A percentile compares a stretch with the other conserved stretches of the same genome.
Conservation (phyloP, 2,797 vertebrate genomes). For the Ptychadena robeensis region DNA sequence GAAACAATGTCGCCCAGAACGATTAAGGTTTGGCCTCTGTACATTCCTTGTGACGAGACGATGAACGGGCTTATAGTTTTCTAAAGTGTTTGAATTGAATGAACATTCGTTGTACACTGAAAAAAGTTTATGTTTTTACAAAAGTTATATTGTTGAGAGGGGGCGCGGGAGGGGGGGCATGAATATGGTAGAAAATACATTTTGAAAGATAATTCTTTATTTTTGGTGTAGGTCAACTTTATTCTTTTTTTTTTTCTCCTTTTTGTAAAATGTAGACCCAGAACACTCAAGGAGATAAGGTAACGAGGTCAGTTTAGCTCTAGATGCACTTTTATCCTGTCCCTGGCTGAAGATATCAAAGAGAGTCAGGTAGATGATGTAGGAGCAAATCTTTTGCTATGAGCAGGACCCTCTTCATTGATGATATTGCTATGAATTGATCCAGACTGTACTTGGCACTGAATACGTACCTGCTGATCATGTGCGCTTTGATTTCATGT, state of each 20-base stretch:
- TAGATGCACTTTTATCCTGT: slow-evolving; percentile 45
- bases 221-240: neutral
- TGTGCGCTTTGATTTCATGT: neutral
- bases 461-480: slow-evolving; percentile 9
- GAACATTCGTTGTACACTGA: neutral
- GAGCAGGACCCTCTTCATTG: neutral
- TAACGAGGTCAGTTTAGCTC: slow-evolving; percentile 4
- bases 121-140: neutral
- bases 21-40: neutral
- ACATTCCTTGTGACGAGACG: neutral
- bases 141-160: neutral
- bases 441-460: slow-evolving; percentile 36
- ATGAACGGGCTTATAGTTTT: neutral
- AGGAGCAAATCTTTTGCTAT: neutral
- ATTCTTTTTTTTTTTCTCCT: too few relatives aligned
- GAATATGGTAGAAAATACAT: neutral
- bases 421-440: slow-evolving; percentile 37
- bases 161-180: neutral
- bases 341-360: neutral
- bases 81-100: neutral
- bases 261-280: neutral
- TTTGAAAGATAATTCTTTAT: neutral
- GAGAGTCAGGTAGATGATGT: neutral
- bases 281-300: neutral
- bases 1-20: neutral